Percentiles rank a stretch among this genome's conserved stretches.
Evolutionary conservation across 2,113 vertebrate species (phyloP).

Genomic region (Sigmodon hispidus): DNA sequence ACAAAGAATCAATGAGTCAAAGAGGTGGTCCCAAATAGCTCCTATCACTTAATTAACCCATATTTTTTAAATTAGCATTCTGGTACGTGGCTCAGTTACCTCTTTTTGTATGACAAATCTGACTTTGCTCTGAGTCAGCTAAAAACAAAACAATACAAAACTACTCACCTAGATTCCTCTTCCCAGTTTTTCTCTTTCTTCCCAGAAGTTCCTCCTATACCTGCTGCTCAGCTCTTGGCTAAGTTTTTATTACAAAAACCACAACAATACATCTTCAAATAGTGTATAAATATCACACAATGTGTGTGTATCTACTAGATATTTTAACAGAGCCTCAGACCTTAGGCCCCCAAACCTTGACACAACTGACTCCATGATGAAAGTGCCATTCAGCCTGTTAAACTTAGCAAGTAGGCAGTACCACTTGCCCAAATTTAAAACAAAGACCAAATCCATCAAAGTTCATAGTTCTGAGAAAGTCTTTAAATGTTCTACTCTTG

Average conservation of each 20-base stretch:
- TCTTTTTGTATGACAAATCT: not conserved
- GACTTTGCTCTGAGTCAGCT: not conserved
- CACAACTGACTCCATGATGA: not conserved
- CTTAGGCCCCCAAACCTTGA: not conserved
- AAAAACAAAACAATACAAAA: no score
- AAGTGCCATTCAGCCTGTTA: not conserved
- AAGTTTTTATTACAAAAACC: not conserved
- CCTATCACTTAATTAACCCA: not conserved
- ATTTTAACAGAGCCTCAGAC: not conserved
- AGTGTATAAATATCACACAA: not conserved
- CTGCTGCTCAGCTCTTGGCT: not conserved
- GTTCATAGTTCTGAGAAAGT: not conserved
- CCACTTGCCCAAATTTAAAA: not conserved
- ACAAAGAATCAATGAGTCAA: no score
- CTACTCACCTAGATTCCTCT: not conserved
- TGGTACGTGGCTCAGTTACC: not conserved
- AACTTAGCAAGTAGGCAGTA: not conserved
- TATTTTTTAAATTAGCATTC: not conserved
- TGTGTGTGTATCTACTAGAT: not conserved
- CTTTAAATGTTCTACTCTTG: not conserved
- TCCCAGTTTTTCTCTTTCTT: not conserved
- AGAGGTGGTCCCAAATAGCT: not conserved
- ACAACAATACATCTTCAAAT: not conserved
- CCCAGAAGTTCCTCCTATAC: not conserved
- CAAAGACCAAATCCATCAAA: not conserved